Conservation (phyloP, 2,797 vertebrate species). For the Myripristis jacobus region DNA sequence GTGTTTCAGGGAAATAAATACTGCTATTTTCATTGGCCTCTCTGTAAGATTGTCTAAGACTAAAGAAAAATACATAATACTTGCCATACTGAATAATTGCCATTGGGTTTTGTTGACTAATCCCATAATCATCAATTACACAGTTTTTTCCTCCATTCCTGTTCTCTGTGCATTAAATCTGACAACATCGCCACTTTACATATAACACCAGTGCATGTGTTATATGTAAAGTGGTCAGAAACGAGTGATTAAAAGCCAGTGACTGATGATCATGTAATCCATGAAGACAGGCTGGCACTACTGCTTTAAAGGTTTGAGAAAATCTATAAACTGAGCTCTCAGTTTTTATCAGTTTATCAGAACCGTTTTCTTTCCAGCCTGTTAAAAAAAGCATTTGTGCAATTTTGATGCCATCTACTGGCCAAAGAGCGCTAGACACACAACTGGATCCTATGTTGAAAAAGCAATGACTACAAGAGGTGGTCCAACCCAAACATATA, state of each 20-base stretch:
- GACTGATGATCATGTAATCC: constrained; percentile 22
- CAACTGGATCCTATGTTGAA: background rate
- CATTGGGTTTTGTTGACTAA: background rate
- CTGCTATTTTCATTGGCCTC: background rate
- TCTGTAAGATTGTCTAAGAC: background rate
- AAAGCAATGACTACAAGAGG: background rate
- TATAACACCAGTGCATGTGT: constrained; percentile 1
- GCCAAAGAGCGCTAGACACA: constrained; percentile 35
- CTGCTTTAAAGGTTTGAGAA: constrained; percentile 32
- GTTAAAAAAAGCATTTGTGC: constrained; percentile 38
- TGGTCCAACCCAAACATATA: background rate
- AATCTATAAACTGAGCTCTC: constrained; percentile 48
- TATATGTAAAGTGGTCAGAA: background rate
- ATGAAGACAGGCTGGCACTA: constrained; percentile 17
- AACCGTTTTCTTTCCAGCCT: constrained; percentile 6
- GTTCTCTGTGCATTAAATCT: constrained; percentile 2
- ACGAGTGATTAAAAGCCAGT: constrained; percentile 11
- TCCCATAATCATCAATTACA: background rate
- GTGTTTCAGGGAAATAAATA: constrained; percentile 13
- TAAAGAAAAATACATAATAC: background rate
- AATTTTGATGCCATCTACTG: constrained; percentile 79
- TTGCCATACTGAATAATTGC: background rate
- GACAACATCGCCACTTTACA: constrained; percentile 4
- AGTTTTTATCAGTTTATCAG: constrained; percentile 39
- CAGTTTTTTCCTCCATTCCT: background rate